Evolutionary conservation across 2,888 invertebrate species (phyloP), one percentile per base, ranked within the genome.

Genomic region (Clivina fossor): DNA sequence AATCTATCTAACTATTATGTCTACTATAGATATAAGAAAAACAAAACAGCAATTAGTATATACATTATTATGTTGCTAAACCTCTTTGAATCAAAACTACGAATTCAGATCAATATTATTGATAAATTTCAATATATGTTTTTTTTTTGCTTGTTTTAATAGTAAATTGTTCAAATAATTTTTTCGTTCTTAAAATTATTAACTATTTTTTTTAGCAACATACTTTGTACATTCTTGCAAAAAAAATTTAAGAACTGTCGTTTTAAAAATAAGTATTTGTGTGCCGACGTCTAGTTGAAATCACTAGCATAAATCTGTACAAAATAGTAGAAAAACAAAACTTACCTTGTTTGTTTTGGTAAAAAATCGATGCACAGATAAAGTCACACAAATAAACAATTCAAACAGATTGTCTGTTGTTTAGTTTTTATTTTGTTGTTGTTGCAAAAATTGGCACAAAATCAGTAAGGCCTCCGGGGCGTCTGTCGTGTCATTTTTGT

Each of bases 291-390:
- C 30, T 3, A 28, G 30, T 49, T 41, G 11, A 50, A 50, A 26
- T 50, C 30, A 20, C 40, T 19, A 16, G 19, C 9, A 16, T 33
- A 33, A 33, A 33, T 35, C 16, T 11, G 8, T 13, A 13, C 18
- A 32, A 18, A 46, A 40, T 2, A 40, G 11, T 40, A 9, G n/a
- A n/a, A 40, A 43, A 43, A 26, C 16, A 9, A n/a, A 9, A 15
- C 48, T 48, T 48, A 48, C 48, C 48, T 48, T 24, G 41, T 15
- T 22, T 11, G 24, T 26, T 16, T 26, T 24, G 15, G 13, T 43
- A 8, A 26, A 18, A 26, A 26, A 3, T 26, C 16, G 18, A 16
- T 13, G 28, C 43, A 43, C 19, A 13, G 8, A 8, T 40, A 22
- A 43, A 18, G n/a, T n/a, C n/a, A n/a, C n/a, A n/a, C n/a, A n/a